Base-by-base conservation (phyloP, 1,140 invertebrate species). In the Aphaenogaster floridana region DNA sequence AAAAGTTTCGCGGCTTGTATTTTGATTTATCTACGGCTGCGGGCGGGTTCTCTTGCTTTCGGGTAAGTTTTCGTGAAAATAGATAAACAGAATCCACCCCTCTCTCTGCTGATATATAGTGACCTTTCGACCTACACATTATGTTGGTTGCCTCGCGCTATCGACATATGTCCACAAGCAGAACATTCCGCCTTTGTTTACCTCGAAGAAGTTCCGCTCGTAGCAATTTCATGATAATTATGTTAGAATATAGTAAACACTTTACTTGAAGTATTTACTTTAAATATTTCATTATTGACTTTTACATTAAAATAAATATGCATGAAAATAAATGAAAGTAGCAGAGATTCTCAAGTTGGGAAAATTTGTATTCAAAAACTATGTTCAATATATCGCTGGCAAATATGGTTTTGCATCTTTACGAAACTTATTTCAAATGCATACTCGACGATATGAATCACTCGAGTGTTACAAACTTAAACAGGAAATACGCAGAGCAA, bases 1-100 rank as follows among this genome's bases (percentile, higher is more conserved):
- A 87, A 88, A 91, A 91, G 45, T 91, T 91, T 61, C 21, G n/a
- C n/a, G 66, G 28, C 81, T 77, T 48, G 66, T 48, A 69, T 89
- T 91, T 91, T 91, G 90, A 91, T 91, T 91, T 91, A 91, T 91
- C 77, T 86, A 86, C 81, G 83, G 86, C 69, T 83, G 57, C 34
- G 85, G 71, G 64, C 61, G 39, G 76, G 36, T 74, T 81, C 50
- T 61, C 42, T 42, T 74, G 15, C 61, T 86, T 84, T 63, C 42
- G 45, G 21, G 9, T 52, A 81, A 91, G 52, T 91, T 91, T 45
- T 48, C 42, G 36, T 7, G 59, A 74, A 90, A 91, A 89, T 89
- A 86, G 72, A 84, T 86, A 89, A 87, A 69, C 71, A 86, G 59
- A 48, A 74, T 50, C 7, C 54, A 17, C 42, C 59, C 36, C 52